Evolutionary conservation across 2,113 vertebrate species (phyloP), one percentile per base, ranked within the genome.

Genomic region (Emydocephalus ijimae): DNA sequence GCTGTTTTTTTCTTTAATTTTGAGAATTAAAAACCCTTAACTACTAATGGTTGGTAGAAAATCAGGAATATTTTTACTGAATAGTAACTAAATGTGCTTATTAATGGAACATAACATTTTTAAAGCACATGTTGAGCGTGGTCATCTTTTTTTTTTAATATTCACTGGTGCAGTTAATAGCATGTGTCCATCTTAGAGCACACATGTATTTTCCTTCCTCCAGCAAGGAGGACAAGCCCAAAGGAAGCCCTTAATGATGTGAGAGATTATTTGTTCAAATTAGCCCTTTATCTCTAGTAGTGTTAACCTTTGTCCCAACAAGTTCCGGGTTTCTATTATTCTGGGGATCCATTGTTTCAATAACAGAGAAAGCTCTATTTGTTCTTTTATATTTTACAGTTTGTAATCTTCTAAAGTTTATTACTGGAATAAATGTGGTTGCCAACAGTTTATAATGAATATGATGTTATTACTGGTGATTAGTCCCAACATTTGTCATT

Each of bases 361-460:
- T 89, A 85, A 50, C 20, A 11, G 61, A 21, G 85, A 91, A 88
- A n/a, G 29, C 43, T 15, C 45, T 88, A 20, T 85, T 89, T 85
- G 29, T 39, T 59, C 88, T 50, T 92, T 89, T 26, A 24, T 61
- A 55, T 26, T 89, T 85, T 86, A 21, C 43, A 48, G 39, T 54
- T 86, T 21, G 50, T 94, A 0, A 0, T 87, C 56, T 86, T 45
- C 15, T 55, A 24, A 0, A 0, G 89, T 0, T 0, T 85, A n/a
- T 89, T 50, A 91, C 43, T 90, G 93, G 55, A 95, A 69, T 52
- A 34, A 29, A 61, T 64, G 20, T 93, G 39, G 52, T n/a, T 85
- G 34, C 89, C 92, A 94, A 0, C 5, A 87, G 55, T 69, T 10
- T 88, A 87, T 90, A 85, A 43, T 50, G 94, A 85, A 39, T 93